phyloP scores from a whole-genome alignment of 2,113 vertebrate genomes.

The Burhinus oedicnemus region DNA sequence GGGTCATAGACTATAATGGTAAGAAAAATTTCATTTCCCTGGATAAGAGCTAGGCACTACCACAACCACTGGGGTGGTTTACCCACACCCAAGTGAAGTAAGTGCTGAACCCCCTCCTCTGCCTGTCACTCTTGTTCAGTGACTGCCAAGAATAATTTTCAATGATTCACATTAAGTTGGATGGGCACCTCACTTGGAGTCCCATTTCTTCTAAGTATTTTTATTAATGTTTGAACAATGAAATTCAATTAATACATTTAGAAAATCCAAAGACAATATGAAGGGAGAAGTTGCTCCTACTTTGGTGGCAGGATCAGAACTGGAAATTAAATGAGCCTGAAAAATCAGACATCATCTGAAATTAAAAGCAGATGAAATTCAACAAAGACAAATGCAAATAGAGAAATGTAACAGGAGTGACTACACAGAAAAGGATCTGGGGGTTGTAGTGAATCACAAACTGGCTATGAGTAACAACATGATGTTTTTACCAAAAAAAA shows the following conservation, averaged over 20 bases:
- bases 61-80: background rate
- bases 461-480: background rate
- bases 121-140: background rate
- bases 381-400: background rate
- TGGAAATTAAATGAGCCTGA: background rate
- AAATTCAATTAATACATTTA: background rate
- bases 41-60: background rate
- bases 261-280: background rate
- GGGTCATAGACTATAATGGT: background rate
- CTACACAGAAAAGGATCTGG: background rate
- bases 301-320: background rate
- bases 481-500: background rate
- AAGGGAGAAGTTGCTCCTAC: background rate
- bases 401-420: background rate
- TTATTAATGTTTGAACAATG: background rate
- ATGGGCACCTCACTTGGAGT: background rate
- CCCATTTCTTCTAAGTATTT: background rate
- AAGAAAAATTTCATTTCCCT: background rate
- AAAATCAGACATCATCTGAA: background rate
- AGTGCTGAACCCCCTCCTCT: background rate
- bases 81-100: background rate
- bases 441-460: slow-evolving; percentile 10
- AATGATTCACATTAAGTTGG: background rate
- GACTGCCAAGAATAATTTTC: background rate
- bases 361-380: slow-evolving; percentile 5